Evolutionary conservation across 2,888 invertebrate species (phyloP).

Genomic region (Luffia ferchaultella): DNA sequence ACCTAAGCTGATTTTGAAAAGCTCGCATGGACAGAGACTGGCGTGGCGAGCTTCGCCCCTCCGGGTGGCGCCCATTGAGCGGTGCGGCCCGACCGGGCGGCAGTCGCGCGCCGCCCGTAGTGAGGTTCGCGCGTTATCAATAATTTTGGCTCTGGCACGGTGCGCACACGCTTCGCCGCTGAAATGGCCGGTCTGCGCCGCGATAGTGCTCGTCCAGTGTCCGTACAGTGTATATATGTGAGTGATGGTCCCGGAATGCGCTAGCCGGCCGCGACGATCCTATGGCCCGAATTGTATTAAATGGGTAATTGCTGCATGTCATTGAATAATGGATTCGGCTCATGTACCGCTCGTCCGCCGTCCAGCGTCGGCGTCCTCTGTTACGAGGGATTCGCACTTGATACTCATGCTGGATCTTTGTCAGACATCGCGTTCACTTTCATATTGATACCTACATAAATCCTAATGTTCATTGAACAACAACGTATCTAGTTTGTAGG

Average conservation of each 20-base stretch:
- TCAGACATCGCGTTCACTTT: conserved; percentile 39
- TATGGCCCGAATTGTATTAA: conserved; percentile 63
- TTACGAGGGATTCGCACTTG: conserved; percentile 48
- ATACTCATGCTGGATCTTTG: conserved; percentile 38
- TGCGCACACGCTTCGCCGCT: conserved; percentile 2
- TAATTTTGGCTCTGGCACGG: conserved; percentile 12
- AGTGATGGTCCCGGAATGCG: conserved; percentile 55
- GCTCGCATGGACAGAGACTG: conserved; percentile 51
- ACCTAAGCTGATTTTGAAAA: conserved; percentile 58
- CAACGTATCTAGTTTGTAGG: too few species aligned
- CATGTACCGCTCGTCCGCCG: conserved; percentile 47
- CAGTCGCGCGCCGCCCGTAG: conserved; percentile 60
- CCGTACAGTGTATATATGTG: conserved; percentile 50
- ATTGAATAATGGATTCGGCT: conserved; percentile 63
- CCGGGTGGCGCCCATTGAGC: conserved; percentile 53
- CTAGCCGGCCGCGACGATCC: conserved; percentile 43
- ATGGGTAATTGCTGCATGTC: conserved; percentile 65
- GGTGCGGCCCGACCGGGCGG: conserved; percentile 21
- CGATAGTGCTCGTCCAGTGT: not conserved
- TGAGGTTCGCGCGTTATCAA: conserved; percentile 54
- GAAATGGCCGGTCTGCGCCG: not conserved
- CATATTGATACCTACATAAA: too few species aligned
- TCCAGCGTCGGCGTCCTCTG: conserved; percentile 21
- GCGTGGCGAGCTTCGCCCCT: conserved; percentile 54
- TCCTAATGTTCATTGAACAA: too few species aligned